Base-by-base conservation (phyloP, 2,888 invertebrate species). In the Monopis laevigella region DNA sequence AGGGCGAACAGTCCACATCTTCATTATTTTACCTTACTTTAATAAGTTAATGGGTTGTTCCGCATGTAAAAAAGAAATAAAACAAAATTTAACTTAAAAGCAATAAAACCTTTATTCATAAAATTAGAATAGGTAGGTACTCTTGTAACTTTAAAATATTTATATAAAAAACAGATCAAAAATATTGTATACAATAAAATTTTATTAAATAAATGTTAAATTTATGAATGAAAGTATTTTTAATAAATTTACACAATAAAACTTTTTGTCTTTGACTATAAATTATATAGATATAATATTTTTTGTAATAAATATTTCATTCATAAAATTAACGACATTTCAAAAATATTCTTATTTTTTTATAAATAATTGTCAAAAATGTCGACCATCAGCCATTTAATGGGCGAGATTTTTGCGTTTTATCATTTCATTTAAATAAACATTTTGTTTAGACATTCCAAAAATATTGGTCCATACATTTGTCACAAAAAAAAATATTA, bases 351-450 rank as follows among this genome's bases (percentile, higher is more conserved):
- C 14, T 12, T 21, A 3, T 21, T 7, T 36, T 36, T 19, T 13
- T 36, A n/a, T 11, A 16, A 27, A 29, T n/a, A 29, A 29, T 8
- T 10, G n/a, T 2, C 24, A 41, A 77, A 78, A 77, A 77, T 72
- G 62, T 77, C 78, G 68, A 67, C 59, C 63, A 65, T 71, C 78
- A 78, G 78, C 78, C 78, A 78, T 77, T 16, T 16, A 57, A 49
- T 54, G 61, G 60, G 64, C 67, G 71, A 78, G 66, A 77, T 75
- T 77, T 77, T 78, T 74, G 63, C 49, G 45, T 47, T 39, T 26
- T 19, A 39, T 26, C 24, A 29, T 28, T 7, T 11, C 11, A 39
- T 30, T 19, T 17, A 32, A 21, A 32, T 14, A 26, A 17, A 0
- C 12, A 13, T 38, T 17, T n/a, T n/a, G n/a, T n/a, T n/a, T n/a